phyloP scores from a whole-genome alignment of 2,113 vertebrate genomes.

The Ailuropoda melanoleuca region DNA sequence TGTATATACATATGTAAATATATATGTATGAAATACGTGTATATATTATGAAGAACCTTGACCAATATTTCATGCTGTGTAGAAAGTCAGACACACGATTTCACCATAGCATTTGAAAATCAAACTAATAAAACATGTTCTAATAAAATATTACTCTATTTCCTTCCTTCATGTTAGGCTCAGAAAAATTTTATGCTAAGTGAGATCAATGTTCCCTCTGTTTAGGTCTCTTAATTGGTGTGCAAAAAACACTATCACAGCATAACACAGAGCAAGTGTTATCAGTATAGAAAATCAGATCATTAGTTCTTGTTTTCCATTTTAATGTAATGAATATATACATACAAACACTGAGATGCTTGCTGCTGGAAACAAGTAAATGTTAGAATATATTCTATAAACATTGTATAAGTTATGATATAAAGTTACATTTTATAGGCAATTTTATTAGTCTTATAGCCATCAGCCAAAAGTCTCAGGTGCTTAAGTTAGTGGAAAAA shows the following conservation, averaged over 20 bases:
- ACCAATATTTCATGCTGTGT: neutral
- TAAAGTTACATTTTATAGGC: slow-evolving; percentile 83
- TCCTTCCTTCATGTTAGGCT: neutral
- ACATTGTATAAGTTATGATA: slow-evolving; percentile 80
- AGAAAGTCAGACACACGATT: neutral
- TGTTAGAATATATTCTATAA: slow-evolving; percentile 76
- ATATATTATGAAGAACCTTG: neutral
- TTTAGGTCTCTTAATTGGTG: neutral
- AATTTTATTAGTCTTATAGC: slow-evolving; percentile 82
- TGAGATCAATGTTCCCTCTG: neutral
- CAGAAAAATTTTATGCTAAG: neutral
- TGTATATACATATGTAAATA: neutral
- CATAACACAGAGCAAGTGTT: neutral
- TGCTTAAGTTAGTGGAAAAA: slow-evolving; percentile 85
- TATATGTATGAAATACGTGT: no score
- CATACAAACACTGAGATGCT: slow-evolving; percentile 58
- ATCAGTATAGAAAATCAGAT: slow-evolving; percentile 59
- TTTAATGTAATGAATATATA: slow-evolving; percentile 57
- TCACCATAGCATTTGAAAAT: neutral
- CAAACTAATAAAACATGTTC: neutral
- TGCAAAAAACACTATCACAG: neutral
- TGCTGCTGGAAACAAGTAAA: slow-evolving; percentile 75
- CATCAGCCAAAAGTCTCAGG: slow-evolving; percentile 87
- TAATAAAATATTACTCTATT: slow-evolving; percentile 28
- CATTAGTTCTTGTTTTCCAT: slow-evolving; percentile 67